Base-by-base conservation (phyloP, 2,113 vertebrate genomes). In the Illadopsis cleaveri region DNA sequence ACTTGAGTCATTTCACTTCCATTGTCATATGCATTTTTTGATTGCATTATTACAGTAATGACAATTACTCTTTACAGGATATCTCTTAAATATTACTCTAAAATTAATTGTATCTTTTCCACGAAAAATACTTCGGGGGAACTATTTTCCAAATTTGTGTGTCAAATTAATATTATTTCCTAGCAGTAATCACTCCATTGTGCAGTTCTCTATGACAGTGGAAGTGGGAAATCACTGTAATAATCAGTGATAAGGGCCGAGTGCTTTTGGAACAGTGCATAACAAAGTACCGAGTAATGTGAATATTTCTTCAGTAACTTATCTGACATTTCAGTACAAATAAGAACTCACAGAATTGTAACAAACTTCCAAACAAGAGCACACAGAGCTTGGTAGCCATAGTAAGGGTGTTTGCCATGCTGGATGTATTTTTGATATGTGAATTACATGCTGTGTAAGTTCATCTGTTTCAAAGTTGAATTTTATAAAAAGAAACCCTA, bases 401-500 rank as follows among this genome's bases (percentile, higher is more conserved):
- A n/a, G n/a, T n/a, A 3, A 47, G 54, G n/a, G 35, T 62, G 11
- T 80, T 85, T 90, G 38, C 79, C 33, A 22, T 0, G 25, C 47
- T 53, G 72, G 44, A 28, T 84, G 37, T 56, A 10, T 57, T 92
- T 90, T 65, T 86, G 66, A 87, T 86, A 50, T 7, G 64, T 0
- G 3, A 54, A 78, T 94, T 90, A 62, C 31, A 27, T 82, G 79
- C 71, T 62, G 27, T 79, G 5, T 45, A 24, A 68, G 21, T 71
- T 78, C 1, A 0, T 75, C 72, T 79, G 53, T 70, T 91, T 73
- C 31, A 77, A 87, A 91, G 58, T 45, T 62, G 15, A 38, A 75
- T 88, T 95, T 85, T 87, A 54, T 91, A 31, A 69, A 73, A 91
- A 90, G 78, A 86, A 93, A 13, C 93, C 96, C 88, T 56, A 14